A percentile compares a stretch with the other conserved stretches of the same genome.
phyloP scores from a whole-genome alignment of 2,797 vertebrate genomes.

The Spea hammondii region DNA sequence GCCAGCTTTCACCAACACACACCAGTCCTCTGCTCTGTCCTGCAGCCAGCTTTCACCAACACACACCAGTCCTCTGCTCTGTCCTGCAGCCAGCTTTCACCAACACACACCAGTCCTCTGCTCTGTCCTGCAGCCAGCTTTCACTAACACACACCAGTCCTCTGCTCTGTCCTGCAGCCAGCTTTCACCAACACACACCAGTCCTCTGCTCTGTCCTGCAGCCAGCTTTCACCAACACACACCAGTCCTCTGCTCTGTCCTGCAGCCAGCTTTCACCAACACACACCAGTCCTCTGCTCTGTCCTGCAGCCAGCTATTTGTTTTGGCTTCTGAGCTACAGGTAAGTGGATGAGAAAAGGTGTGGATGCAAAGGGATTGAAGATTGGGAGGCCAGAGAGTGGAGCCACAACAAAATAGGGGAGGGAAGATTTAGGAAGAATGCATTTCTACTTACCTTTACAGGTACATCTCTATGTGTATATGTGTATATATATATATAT shows the following conservation, averaged over 20 bases:
- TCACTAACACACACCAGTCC: neutral
- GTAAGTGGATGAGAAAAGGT: conserved; percentile 27
- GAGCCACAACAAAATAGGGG: neutral
- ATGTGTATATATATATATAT: neutral
- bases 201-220: too few species aligned
- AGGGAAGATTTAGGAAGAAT: neutral
- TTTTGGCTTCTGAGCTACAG: conserved; percentile 28
- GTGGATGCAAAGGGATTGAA: neutral
- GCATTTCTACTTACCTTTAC: neutral
- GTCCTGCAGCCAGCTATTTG: neutral
- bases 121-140: neutral
- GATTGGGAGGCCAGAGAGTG: neutral
- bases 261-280: too few species aligned
- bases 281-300: neutral
- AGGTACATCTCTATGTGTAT: neutral
- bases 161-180: neutral
- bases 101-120: neutral
- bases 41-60: neutral
- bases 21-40: neutral
- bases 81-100: neutral
- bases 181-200: neutral
- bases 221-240: too few species aligned
- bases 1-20: neutral
- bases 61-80: neutral
- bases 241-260: too few species aligned